These are phyloP conservation scores for Vollenhovia emeryi DNA, from an alignment of 1,140 invertebrate genomes.

Conservation along the genomic window DNA sequence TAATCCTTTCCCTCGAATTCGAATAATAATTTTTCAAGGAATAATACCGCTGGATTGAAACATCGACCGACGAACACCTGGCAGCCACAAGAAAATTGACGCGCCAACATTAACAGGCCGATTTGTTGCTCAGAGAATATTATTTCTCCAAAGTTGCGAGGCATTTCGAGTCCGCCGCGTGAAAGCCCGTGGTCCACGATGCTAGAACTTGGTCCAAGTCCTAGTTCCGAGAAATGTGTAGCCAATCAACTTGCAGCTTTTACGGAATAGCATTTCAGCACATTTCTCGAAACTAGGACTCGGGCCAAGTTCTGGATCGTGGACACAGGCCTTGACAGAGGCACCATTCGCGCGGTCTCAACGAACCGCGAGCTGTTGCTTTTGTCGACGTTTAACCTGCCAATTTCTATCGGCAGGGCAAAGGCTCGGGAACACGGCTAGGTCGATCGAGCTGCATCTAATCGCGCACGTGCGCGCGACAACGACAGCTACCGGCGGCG, in stretches of 20 bases:
- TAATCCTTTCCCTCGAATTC: not conserved
- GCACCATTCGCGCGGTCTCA: not conserved
- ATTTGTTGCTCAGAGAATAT: not conserved
- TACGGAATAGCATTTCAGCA: too few species aligned
- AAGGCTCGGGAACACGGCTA: constrained; percentile 61
- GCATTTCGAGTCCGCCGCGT: too few species aligned
- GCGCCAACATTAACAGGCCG: not conserved
- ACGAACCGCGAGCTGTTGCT: constrained; percentile 12
- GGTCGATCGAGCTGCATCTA: constrained; percentile 62
- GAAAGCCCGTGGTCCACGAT: too few species aligned
- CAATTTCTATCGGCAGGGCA: constrained; percentile 64
- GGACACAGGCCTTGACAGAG: too few species aligned
- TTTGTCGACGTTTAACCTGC: constrained; percentile 58
- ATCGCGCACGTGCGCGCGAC: constrained; percentile 61
- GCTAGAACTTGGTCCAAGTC: too few species aligned
- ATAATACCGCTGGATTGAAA: not conserved
- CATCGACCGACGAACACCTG: not conserved
- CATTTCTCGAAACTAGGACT: too few species aligned
- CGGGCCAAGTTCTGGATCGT: too few species aligned
- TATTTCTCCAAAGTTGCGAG: not conserved
- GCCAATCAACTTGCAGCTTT: too few species aligned
- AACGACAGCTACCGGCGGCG: constrained; percentile 59
- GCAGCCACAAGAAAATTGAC: not conserved
- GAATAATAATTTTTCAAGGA: not conserved
- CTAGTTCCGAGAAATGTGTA: too few species aligned